These are phyloP conservation scores for Capitella teleta DNA, from an alignment of 1,140 invertebrate genomes.

Conservation along the genomic window DNA sequence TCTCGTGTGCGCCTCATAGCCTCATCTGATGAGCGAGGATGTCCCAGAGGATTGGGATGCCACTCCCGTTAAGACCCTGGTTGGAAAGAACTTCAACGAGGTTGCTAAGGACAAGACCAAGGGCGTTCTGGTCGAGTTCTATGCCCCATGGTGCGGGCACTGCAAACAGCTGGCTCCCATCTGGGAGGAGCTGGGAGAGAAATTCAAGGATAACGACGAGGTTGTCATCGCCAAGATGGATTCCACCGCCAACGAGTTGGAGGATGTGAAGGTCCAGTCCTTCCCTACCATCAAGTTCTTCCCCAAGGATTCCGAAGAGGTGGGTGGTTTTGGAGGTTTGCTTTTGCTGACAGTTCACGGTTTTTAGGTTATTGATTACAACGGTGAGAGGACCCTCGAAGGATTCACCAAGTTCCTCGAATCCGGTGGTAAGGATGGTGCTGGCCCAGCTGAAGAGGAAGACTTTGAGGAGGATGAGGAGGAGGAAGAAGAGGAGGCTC, in stretches of 20 bases:
- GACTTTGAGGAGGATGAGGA: no score
- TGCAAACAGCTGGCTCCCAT: conserved; percentile 96
- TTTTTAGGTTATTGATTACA: conserved; percentile 72
- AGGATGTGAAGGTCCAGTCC: conserved; percentile 70
- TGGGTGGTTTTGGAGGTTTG: conserved; percentile 36
- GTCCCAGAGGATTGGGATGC: conserved; percentile 96
- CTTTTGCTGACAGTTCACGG: conserved; percentile 1
- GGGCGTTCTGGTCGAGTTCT: conserved; percentile 96
- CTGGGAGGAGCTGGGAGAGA: conserved; percentile 75
- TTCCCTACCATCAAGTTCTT: conserved; percentile 97
- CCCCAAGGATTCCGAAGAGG: conserved; percentile 82
- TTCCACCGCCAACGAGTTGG: conserved; percentile 91
- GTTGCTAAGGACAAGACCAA: conserved; percentile 80
- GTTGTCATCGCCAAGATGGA: conserved; percentile 98
- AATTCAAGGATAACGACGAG: conserved; percentile 68
- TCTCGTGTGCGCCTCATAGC: conserved; percentile 19
- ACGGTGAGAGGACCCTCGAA: conserved; percentile 87
- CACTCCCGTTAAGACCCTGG: conserved; percentile 84
- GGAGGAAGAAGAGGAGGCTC: conserved; percentile 51
- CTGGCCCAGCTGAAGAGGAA: no score
- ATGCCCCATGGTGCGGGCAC: conserved; percentile 99
- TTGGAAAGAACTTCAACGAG: conserved; percentile 90
- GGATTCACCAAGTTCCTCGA: conserved; percentile 79
- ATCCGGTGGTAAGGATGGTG: conserved; percentile 31
- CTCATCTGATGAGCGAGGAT: conserved; percentile 82